phyloP scores from a whole-genome alignment of 2,113 vertebrate genomes.

The Aspiorhynchus laticeps region DNA sequence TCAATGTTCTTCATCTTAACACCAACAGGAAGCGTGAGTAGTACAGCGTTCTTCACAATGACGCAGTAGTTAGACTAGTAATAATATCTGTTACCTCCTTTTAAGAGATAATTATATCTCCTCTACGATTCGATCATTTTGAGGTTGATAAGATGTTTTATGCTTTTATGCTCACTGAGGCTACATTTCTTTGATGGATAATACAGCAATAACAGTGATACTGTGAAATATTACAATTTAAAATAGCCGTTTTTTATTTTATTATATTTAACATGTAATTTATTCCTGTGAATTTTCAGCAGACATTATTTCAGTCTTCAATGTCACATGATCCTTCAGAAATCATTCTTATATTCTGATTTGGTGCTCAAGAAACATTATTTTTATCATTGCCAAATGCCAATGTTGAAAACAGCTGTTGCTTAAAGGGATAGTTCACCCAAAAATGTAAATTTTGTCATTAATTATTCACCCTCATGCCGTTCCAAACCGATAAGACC shows the following conservation, averaged over 20 bases:
- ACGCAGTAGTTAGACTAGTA: neutral
- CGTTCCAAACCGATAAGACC: no score
- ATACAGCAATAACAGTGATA: neutral
- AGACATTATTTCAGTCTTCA: neutral
- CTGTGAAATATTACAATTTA: neutral
- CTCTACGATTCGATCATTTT: neutral
- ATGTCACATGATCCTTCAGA: neutral
- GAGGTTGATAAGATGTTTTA: neutral
- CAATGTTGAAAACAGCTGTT: neutral
- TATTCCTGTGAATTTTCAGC: neutral
- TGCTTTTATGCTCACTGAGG: no score
- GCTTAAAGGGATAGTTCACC: no score
- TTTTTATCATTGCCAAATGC: neutral
- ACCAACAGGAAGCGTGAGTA: slow-evolving; percentile 69
- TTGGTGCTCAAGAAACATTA: neutral
- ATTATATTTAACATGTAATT: neutral
- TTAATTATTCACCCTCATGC: no score
- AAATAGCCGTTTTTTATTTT: neutral
- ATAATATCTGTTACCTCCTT: neutral
- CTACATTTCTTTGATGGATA: neutral
- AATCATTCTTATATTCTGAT: neutral
- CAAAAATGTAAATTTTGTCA: no score
- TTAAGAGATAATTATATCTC: no score
- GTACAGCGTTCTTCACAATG: neutral
- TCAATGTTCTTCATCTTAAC: slow-evolving; percentile 74